Percentiles rank a stretch among this genome's conserved stretches.
Evolutionary conservation across 2,797 vertebrate genomes (phyloP).

Genomic region (Poliocrania exsul): DNA sequence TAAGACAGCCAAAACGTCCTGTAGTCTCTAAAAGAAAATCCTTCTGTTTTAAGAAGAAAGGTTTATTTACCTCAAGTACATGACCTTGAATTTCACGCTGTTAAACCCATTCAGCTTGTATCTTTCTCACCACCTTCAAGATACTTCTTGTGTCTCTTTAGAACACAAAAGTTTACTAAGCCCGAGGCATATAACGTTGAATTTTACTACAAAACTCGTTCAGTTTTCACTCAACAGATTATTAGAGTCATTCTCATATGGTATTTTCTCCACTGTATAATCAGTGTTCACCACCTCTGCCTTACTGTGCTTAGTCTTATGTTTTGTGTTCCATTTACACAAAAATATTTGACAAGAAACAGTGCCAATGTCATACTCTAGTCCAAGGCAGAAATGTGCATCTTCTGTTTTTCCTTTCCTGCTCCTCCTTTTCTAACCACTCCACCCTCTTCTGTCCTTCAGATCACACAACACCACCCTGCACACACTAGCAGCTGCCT

Average conservation of each 20-base stretch:
- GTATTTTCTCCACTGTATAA: neutral
- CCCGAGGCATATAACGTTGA: neutral
- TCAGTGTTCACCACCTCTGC: neutral
- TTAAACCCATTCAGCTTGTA: neutral
- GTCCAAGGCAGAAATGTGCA: neutral
- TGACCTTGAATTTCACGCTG: neutral
- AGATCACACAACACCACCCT: neutral
- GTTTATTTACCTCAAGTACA: neutral
- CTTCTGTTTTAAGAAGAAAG: neutral
- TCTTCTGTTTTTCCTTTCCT: neutral
- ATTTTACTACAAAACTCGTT: neutral
- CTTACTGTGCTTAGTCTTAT: neutral
- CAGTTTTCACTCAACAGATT: neutral
- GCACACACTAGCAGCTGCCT: neutral
- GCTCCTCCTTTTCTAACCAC: neutral
- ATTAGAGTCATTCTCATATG: neutral
- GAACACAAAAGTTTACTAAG: neutral
- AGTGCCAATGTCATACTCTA: neutral
- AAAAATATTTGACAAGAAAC: neutral
- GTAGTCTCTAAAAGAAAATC: neutral
- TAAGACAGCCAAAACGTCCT: neutral
- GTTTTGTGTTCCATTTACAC: neutral
- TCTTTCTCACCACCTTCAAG: neutral
- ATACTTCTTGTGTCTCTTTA: neutral
- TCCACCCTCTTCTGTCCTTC: neutral